Conservation (phyloP, 1,140 invertebrate species). For the Reticulitermes speratus region DNA sequence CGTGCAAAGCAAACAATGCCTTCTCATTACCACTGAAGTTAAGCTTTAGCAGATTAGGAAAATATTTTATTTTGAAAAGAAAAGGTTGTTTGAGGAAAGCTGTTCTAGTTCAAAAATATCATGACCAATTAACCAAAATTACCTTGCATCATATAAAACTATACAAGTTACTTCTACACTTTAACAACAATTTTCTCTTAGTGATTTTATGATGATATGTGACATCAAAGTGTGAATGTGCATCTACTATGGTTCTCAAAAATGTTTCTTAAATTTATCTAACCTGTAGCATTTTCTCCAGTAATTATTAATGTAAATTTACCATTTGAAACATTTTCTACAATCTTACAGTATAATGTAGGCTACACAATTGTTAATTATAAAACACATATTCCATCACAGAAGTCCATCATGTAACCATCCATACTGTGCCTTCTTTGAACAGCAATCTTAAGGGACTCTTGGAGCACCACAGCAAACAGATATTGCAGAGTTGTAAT, state of each 20-base stretch:
- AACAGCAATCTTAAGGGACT: background rate
- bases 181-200: background rate
- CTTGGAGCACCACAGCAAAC: slow-evolving; percentile 20
- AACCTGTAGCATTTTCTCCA: background rate
- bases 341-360: background rate
- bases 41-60: background rate
- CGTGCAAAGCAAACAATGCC: background rate
- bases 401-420: background rate
- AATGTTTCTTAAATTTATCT: background rate
- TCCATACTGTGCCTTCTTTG: slow-evolving; percentile 31
- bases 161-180: background rate
- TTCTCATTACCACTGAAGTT: background rate
- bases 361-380: background rate
- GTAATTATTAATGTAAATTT: background rate
- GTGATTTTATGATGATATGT: background rate
- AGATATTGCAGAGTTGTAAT: background rate
- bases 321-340: background rate
- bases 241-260: background rate
- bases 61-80: background rate
- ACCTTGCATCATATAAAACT: background rate
- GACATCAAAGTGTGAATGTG: background rate
- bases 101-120: background rate
- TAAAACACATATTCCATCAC: background rate
- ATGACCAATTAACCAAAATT: background rate
- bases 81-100: background rate